Evolutionary conservation across 1,140 invertebrate species (phyloP).

Genomic region (Helicoverpa armigera): DNA sequence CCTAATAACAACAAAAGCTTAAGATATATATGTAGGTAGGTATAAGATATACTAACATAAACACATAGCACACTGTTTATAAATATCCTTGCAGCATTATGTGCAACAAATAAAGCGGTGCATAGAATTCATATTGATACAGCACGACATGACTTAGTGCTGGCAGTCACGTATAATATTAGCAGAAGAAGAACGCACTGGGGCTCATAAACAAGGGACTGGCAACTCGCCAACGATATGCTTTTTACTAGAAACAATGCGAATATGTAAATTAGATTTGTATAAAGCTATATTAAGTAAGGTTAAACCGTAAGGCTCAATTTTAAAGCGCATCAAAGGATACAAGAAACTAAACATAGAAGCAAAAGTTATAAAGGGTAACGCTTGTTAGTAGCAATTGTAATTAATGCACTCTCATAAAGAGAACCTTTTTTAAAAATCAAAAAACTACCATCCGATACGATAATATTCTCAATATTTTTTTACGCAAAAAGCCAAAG

Average conservation of each 20-base stretch:
- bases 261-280: conserved; percentile 6
- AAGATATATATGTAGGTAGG: too few relatives aligned
- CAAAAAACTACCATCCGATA: too few relatives aligned
- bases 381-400: too few relatives aligned
- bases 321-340: too few relatives aligned
- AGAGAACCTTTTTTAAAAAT: too few relatives aligned
- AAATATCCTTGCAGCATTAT: not conserved
- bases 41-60: too few relatives aligned
- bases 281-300: not conserved
- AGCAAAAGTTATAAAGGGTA: too few relatives aligned
- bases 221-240: conserved; percentile 20
- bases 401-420: too few relatives aligned
- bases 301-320: too few relatives aligned
- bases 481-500: not conserved
- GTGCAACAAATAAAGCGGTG: conserved; percentile 8
- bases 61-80: too few relatives aligned
- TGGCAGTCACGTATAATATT: conserved; percentile 31
- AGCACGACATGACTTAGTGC: conserved; percentile 13
- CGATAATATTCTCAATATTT: not conserved
- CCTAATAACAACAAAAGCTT: too few relatives aligned
- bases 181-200: conserved; percentile 18
- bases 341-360: too few relatives aligned
- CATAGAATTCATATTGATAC: conserved; percentile 20
- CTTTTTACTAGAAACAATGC: conserved; percentile 12
- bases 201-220: conserved; percentile 25